phyloP scores from a whole-genome alignment of 2,797 vertebrate genomes.

The Selene dorsalis region DNA sequence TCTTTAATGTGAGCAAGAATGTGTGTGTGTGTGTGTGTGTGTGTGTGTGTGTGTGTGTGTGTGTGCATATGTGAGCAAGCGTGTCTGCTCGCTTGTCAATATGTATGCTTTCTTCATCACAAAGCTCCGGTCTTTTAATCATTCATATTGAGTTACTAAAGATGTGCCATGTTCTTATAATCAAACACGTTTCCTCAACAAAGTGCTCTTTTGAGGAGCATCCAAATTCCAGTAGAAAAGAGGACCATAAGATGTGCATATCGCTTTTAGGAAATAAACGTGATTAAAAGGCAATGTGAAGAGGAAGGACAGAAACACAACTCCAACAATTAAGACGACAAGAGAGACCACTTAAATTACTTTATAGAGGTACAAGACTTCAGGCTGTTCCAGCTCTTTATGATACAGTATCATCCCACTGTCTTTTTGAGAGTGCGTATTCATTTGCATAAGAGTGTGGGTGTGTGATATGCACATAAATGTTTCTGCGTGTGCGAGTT shows the following conservation, averaged over 20 bases:
- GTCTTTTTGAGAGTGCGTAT: slow-evolving; percentile 46
- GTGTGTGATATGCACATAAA: slow-evolving; percentile 55
- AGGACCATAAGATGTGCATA: slow-evolving; percentile 51
- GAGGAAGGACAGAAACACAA: slow-evolving; percentile 72
- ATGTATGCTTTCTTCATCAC: slow-evolving; percentile 71
- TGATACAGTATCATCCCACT: slow-evolving; percentile 54
- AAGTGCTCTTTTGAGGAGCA: slow-evolving; percentile 73
- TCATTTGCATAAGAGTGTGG: slow-evolving; percentile 68
- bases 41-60: slow-evolving; percentile 28
- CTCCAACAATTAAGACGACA: slow-evolving; percentile 74
- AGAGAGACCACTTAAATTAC: slow-evolving; percentile 74
- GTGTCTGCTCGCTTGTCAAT: slow-evolving; percentile 50
- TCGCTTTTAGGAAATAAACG: slow-evolving; percentile 74
- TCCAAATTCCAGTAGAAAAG: slow-evolving; percentile 67
- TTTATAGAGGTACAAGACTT: slow-evolving; percentile 69
- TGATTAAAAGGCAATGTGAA: slow-evolving; percentile 75
- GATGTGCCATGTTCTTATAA: slow-evolving; percentile 72
- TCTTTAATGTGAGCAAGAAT: slow-evolving; percentile 59
- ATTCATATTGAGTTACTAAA: slow-evolving; percentile 74
- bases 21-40: slow-evolving; percentile 29
- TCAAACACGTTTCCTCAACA: slow-evolving; percentile 75
- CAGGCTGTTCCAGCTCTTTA: slow-evolving; percentile 55
- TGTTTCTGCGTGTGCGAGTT: slow-evolving; percentile 42
- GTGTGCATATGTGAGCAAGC: slow-evolving; percentile 19
- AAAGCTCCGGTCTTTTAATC: slow-evolving; percentile 72